Evolutionary conservation across 2,113 vertebrate genomes (phyloP).

Genomic region (Terrapene triunguis): DNA sequence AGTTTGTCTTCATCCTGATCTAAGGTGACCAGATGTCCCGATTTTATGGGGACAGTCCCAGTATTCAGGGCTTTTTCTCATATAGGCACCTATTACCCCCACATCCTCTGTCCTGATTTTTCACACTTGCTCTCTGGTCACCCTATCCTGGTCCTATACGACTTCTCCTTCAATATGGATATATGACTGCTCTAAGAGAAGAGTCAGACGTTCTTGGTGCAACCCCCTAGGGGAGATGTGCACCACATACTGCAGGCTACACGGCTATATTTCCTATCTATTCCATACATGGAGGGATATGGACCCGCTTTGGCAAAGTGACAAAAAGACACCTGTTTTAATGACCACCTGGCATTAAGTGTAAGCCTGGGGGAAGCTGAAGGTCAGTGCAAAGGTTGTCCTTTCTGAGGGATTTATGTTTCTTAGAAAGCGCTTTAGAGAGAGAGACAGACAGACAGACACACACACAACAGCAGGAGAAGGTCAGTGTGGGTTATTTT

Average conservation of each 20-base stretch:
- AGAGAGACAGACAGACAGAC: background rate
- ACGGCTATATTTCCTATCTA: background rate
- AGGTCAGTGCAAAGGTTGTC: background rate
- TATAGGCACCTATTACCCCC: too few species aligned
- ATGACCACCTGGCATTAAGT: background rate
- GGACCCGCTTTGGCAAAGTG: background rate
- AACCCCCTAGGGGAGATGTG: rapidly evolving
- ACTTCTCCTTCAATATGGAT: background rate
- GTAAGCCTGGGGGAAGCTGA: background rate
- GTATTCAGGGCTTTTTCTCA: too few species aligned
- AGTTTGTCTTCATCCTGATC: background rate
- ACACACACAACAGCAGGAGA: background rate
- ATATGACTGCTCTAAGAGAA: rapidly evolving
- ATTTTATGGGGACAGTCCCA: too few species aligned
- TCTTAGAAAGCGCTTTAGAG: background rate
- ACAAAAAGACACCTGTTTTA: background rate
- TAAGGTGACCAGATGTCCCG: too few species aligned
- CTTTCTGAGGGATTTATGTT: background rate
- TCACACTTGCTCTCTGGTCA: too few species aligned
- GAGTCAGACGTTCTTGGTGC: background rate
- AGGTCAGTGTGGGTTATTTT: background rate
- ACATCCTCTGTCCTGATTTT: too few species aligned
- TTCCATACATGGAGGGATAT: background rate
- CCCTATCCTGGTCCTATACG: rapidly evolving
- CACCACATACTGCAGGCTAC: background rate